Evolutionary conservation across 2,888 invertebrate species (phyloP).

Genomic region (Leptogaster cylindrica): DNA sequence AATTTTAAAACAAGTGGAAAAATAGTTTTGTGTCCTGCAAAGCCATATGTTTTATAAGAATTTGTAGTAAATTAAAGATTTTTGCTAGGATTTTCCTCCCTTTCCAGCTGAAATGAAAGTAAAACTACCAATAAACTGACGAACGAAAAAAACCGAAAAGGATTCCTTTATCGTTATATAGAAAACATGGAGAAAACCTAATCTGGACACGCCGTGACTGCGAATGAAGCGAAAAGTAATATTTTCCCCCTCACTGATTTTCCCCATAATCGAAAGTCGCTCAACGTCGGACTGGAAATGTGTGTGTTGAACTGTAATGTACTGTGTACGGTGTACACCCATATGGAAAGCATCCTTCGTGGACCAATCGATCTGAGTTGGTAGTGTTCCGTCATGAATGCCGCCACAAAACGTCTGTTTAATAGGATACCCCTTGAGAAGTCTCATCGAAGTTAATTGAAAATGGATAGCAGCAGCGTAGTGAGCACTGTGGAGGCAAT

Average conservation of each 20-base stretch:
- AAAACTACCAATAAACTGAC: too few species aligned
- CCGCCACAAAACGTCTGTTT: constrained; percentile 27
- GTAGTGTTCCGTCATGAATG: constrained; percentile 24
- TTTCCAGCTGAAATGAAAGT: too few species aligned
- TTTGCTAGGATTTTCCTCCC: too few species aligned
- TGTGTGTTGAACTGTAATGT: too few species aligned
- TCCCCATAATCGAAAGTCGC: neutral
- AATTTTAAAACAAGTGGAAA: too few species aligned
- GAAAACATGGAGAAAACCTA: constrained; percentile 14
- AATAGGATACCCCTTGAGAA: constrained; percentile 22
- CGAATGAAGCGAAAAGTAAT: constrained; percentile 25
- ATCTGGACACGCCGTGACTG: constrained; percentile 6
- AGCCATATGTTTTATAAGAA: too few species aligned
- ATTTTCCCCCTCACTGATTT: constrained; percentile 30
- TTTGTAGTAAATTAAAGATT: too few species aligned
- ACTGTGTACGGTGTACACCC: neutral
- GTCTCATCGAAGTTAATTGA: constrained; percentile 29
- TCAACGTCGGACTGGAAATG: neutral
- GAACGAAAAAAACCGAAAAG: too few species aligned
- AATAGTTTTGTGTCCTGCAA: too few species aligned
- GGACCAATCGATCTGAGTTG: constrained; percentile 6
- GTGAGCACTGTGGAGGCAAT: too few species aligned
- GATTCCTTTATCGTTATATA: too few species aligned
- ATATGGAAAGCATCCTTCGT: neutral
- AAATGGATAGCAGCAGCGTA: constrained; percentile 26